Evolutionary conservation across 2,113 vertebrate species (phyloP).

Genomic region (Larimichthys polyactis): DNA sequence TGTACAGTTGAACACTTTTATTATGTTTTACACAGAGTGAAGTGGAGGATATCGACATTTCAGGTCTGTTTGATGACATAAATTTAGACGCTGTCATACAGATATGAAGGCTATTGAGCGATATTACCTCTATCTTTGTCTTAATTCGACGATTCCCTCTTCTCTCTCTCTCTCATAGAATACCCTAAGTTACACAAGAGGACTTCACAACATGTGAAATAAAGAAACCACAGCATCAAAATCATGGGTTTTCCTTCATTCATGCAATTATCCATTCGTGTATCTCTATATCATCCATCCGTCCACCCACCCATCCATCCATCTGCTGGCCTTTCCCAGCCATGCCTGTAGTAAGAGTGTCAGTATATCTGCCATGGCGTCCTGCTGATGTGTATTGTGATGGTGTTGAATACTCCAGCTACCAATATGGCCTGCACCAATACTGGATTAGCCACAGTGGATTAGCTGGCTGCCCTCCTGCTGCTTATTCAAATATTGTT

Average conservation of each 20-base stretch:
- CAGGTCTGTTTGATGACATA: background rate
- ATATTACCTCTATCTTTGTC: background rate
- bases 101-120: background rate
- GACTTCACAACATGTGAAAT: background rate
- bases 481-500: constrained; percentile 87
- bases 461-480: constrained; percentile 83
- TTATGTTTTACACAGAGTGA: background rate
- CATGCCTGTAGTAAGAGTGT: constrained; percentile 75
- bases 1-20: constrained; percentile 38
- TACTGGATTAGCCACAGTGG: constrained; percentile 85
- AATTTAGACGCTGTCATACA: background rate
- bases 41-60: background rate
- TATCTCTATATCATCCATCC: constrained; percentile 42
- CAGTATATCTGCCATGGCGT: constrained; percentile 82
- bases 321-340: constrained; percentile 79
- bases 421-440: constrained; percentile 84
- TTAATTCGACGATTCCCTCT: background rate
- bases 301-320: constrained; percentile 62
- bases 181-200: background rate
- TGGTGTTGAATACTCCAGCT: constrained; percentile 79
- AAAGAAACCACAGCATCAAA: background rate
- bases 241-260: constrained; percentile 12
- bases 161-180: constrained; percentile 1
- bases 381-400: constrained; percentile 85
- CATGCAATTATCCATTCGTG: constrained; percentile 19